Evolutionary conservation across 2,888 invertebrate genomes (phyloP), one percentile per base, ranked within the genome.

Genomic region (Neoaliturus tenellus): DNA sequence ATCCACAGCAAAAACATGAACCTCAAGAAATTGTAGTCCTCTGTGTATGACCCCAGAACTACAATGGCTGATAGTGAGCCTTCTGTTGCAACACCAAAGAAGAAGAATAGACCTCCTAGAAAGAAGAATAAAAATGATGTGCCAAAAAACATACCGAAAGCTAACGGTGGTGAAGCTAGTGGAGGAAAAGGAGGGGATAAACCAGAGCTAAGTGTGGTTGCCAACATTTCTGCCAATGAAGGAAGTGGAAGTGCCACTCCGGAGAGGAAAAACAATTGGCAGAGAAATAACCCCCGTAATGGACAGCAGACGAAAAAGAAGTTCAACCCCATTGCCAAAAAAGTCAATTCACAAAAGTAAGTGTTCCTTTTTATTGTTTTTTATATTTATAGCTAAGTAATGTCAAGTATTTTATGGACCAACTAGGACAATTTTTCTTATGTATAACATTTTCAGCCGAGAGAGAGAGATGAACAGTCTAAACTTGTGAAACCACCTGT

Each of bases 121-220:
- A 67, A 67, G 33, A 67, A 67, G 67, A n/a, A n/a, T n/a, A 67
- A 67, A 67, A 67, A 67, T 67, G 67, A 67, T 31, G 23, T 8
- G 12, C 1, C 14, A 8, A 58, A 58, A 44, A 44, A 14, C 58
- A 10, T 8, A 28, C 1, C 14, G 8, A 58, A 58, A 44, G 17
- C 2, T 25, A 58, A 23, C 10, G 31, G 17, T 17, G 31, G 31
- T 6, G 33, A 67, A 35, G 3, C 67, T 17, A 23, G 35, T n/a
- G 3, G 5, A 31, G 67, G 31, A 2, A 67, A 67, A 67, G 33
- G 17, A 2, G 67, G 31, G 31, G 51, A 51, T 4, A 51, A 23
- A 23, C 20, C 23, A 4, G 51, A 51, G 1, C 8, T 10, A 8
- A 51, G 10, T 23, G 20, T 23, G 10, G 23, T 14, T 8, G 20